Evolutionary conservation across 2,888 invertebrate genomes (phyloP).

Genomic region (Cerastis rubricosa): DNA sequence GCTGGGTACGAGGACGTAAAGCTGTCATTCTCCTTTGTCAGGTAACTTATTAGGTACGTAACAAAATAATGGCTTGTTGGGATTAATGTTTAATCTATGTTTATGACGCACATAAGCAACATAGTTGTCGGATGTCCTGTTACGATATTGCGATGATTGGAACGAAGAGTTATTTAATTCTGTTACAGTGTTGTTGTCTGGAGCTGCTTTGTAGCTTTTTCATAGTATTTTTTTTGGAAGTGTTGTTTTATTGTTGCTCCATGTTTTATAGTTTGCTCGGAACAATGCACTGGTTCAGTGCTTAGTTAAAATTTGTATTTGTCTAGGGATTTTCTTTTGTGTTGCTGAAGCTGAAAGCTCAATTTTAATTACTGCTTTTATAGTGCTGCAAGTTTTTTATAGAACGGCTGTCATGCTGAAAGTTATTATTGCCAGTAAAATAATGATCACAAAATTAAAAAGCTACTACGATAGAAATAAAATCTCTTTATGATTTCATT

Average conservation of each 20-base stretch:
- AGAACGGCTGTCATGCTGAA: neutral
- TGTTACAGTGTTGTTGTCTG: conserved; percentile 39
- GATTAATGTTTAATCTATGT: conserved; percentile 68
- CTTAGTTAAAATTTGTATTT: neutral
- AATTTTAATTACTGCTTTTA: neutral
- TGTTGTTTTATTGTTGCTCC: conserved; percentile 21
- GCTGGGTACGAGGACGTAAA: conserved; percentile 52
- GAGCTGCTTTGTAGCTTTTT: conserved; percentile 45
- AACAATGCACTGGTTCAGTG: conserved; percentile 33
- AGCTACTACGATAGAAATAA: conserved; percentile 8
- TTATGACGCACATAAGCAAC: conserved; percentile 65
- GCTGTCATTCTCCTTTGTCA: conserved; percentile 66
- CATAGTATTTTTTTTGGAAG: conserved; percentile 10
- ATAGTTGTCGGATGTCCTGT: conserved; percentile 55
- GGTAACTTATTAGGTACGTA: conserved; percentile 67
- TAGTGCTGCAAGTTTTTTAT: neutral
- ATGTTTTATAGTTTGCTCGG: conserved; percentile 24
- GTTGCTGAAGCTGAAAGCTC: conserved; percentile 8
- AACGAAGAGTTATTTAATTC: conserved; percentile 58
- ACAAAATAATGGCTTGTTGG: conserved; percentile 67
- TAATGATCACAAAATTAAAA: neutral
- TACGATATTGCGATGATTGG: conserved; percentile 51
- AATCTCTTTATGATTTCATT: conserved; percentile 35
- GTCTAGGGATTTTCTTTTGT: conserved; percentile 5
- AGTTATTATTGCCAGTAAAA: neutral